Percentiles rank a stretch among this genome's conserved stretches.
Evolutionary conservation across 1,140 invertebrate genomes (phyloP).

Genomic region (Pseudomyrmex sp.): DNA sequence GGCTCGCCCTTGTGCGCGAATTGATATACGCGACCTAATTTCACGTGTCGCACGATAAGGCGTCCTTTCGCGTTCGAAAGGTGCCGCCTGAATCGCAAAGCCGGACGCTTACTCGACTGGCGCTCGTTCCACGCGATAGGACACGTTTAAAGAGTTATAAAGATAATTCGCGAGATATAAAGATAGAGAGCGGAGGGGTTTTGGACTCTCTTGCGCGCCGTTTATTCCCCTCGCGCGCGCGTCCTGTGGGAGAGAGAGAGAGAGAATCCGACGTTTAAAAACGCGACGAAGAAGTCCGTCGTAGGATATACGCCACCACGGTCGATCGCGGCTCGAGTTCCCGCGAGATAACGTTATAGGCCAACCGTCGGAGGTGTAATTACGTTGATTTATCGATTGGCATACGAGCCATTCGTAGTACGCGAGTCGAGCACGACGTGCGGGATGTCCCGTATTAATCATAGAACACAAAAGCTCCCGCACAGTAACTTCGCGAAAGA

Average conservation of each 20-base stretch:
- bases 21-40: constrained; percentile 57
- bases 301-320: constrained; percentile 31
- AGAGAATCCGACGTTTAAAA: not conserved
- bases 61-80: constrained; percentile 2
- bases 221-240: not conserved
- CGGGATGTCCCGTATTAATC: constrained; percentile 55
- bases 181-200: not conserved
- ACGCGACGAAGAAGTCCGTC: constrained; percentile 50
- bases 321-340: constrained; percentile 22
- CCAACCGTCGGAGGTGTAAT: constrained; percentile 48
- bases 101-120: constrained; percentile 22
- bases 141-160: constrained; percentile 62
- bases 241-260: not conserved
- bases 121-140: constrained; percentile 60
- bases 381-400: constrained; percentile 58
- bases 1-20: constrained; percentile 1
- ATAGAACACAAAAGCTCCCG: constrained; percentile 49
- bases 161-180: constrained; percentile 61
- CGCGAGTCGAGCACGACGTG: constrained; percentile 52
- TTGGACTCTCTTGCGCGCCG: not conserved
- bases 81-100: constrained; percentile 49
- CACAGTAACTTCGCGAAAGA: constrained; percentile 50
- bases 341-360: constrained; percentile 54
- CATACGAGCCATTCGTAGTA: constrained; percentile 38
- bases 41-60: constrained; percentile 55